phyloP scores from a whole-genome alignment of 2,888 invertebrate species.

The Baronia brevicornis region DNA sequence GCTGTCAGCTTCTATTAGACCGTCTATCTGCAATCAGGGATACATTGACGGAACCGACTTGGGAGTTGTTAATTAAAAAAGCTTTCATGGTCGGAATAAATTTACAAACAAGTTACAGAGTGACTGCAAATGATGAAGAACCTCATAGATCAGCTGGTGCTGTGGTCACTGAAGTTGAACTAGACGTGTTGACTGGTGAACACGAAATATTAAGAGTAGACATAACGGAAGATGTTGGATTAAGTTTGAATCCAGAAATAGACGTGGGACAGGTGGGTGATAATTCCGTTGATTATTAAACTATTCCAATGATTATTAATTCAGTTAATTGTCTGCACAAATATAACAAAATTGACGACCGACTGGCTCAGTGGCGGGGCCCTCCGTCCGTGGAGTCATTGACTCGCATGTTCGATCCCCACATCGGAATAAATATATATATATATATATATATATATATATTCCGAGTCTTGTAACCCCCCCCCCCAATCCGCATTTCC shows the following conservation, averaged over 20 bases:
- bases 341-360: too few species aligned
- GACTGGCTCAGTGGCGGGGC: too few species aligned
- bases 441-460: too few species aligned
- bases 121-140: slow-evolving; percentile 36
- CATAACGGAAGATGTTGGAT: slow-evolving; percentile 79
- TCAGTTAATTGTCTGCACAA: too few species aligned
- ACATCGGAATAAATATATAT: too few species aligned
- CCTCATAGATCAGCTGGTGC: slow-evolving; percentile 68
- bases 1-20: slow-evolving; percentile 59
- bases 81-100: slow-evolving; percentile 54
- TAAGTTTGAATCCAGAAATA: slow-evolving; percentile 78
- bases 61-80: slow-evolving; percentile 66
- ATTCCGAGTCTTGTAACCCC: too few species aligned
- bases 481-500: too few species aligned
- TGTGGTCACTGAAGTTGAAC: slow-evolving; percentile 79
- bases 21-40: slow-evolving; percentile 61
- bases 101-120: slow-evolving; percentile 44
- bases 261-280: slow-evolving; percentile 78
- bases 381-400: too few species aligned
- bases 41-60: slow-evolving; percentile 56
- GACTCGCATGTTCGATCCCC: too few species aligned
- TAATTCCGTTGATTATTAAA: not conserved
- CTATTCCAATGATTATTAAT: too few species aligned
- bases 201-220: slow-evolving; percentile 77
- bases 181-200: slow-evolving; percentile 84